Base-by-base conservation (phyloP, 2,888 invertebrate species). In the Ophraella communa region DNA sequence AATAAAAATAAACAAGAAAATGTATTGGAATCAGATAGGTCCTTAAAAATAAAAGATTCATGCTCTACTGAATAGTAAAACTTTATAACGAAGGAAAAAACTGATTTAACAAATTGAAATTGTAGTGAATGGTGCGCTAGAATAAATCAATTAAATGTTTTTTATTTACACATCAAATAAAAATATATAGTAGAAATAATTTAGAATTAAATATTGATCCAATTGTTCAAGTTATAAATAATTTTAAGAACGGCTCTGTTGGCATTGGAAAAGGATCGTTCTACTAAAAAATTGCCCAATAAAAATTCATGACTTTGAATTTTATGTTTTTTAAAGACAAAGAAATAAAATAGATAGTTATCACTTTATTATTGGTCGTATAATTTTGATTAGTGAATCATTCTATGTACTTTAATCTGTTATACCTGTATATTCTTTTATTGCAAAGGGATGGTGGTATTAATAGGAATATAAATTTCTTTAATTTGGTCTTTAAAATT, bases 221-320 rank as follows among this genome's bases (percentile, higher is more conserved):
- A n/a, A n/a, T n/a, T n/a, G n/a, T n/a, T n/a, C n/a, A n/a, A n/a
- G n/a, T n/a, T n/a, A n/a, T n/a, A 33, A 39, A 44, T 42, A 18
- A 45, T 20, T n/a, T 45, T 24, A 44, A n/a, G 7, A 44, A 24
- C 56, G 56, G 24, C 18, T 52, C 33, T 59, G 39, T 51, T 18
- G 17, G 17, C 39, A 53, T 58, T 61, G 55, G 62, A 63, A 66
- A 68, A 70, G 67, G 62, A 56, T 60, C 42, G 49, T 65, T 66
- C 58, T 30, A 51, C 49, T 14, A 27, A 51, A 51, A 51, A 62
- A 61, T 30, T 51, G 1, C 65, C 71, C 73, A 73, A 73, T 73
- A 72, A 73, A 74, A 74, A 73, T 69, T 70, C 70, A 72, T 71
- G 72, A 71, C 71, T 70, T 65, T 66, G 64, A 68, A 69, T 71